Evolutionary conservation across 2,888 invertebrate genomes (phyloP).

Genomic region (Mythimna impura): DNA sequence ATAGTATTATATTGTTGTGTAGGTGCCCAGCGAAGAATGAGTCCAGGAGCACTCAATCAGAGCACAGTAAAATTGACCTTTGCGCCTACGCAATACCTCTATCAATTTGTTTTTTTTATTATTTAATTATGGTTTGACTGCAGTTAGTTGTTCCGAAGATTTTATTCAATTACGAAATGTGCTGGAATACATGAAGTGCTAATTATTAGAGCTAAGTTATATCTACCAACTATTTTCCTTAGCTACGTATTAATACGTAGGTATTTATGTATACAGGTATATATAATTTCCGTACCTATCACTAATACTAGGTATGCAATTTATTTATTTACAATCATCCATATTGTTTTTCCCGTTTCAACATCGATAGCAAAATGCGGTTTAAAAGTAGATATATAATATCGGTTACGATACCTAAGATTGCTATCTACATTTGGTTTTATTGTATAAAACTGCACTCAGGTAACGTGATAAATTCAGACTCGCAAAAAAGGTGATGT

Average conservation of each 20-base stretch:
- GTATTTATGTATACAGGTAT: neutral
- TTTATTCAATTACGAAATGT: neutral
- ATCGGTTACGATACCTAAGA: neutral
- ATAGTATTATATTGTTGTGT: conserved; percentile 44
- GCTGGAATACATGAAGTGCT: neutral
- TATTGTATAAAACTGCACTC: neutral
- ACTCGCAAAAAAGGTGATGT: neutral
- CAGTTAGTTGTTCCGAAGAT: neutral
- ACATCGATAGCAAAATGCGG: neutral
- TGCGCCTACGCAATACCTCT: conserved; percentile 44
- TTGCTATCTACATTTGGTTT: too few relatives aligned
- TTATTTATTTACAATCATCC: neutral
- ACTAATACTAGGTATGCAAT: neutral
- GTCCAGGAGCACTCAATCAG: conserved; percentile 26
- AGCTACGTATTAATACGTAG: neutral
- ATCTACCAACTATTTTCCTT: neutral
- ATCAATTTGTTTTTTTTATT: conserved; percentile 37
- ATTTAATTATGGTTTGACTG: conserved; percentile 5
- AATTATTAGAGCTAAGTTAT: neutral
- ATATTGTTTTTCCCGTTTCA: neutral
- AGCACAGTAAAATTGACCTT: conserved; percentile 33
- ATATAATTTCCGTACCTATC: neutral
- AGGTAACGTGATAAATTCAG: neutral
- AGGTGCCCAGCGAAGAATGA: conserved; percentile 47
- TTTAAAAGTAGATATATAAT: neutral